Evolutionary conservation across 2,797 vertebrate genomes (phyloP).

Genomic region (Masticophis lateralis): DNA sequence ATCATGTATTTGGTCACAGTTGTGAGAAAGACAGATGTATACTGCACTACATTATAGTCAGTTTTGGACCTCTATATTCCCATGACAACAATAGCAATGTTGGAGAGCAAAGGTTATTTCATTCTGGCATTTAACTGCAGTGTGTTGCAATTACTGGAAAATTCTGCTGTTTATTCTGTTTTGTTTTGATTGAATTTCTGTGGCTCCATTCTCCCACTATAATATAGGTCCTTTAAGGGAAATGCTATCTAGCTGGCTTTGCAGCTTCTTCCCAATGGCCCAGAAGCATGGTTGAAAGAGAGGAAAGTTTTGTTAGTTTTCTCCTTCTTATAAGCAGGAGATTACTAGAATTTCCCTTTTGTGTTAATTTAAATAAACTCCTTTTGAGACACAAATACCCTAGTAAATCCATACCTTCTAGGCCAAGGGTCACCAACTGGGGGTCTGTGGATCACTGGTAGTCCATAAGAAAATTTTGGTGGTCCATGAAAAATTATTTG

Average conservation of each 20-base stretch:
- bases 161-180: not conserved
- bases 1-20: not conserved
- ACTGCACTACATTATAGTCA: not conserved
- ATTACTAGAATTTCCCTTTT: not conserved
- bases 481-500: no score
- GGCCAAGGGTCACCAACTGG: no score
- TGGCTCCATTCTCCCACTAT: not conserved
- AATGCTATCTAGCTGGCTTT: not conserved
- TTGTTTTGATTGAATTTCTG: not conserved
- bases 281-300: not conserved
- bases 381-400: not conserved
- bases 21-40: not conserved
- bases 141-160: not conserved
- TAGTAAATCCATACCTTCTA: not conserved
- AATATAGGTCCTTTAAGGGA: not conserved
- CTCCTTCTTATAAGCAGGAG: not conserved
- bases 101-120: not conserved
- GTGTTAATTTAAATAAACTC: not conserved
- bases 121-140: not conserved
- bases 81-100: not conserved
- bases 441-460: no score
- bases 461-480: no score
- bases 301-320: not conserved
- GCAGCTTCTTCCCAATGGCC: not conserved
- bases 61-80: not conserved